Evolutionary conservation across 2,113 vertebrate species (phyloP).

Genomic region (Marcusenius ussheri): DNA sequence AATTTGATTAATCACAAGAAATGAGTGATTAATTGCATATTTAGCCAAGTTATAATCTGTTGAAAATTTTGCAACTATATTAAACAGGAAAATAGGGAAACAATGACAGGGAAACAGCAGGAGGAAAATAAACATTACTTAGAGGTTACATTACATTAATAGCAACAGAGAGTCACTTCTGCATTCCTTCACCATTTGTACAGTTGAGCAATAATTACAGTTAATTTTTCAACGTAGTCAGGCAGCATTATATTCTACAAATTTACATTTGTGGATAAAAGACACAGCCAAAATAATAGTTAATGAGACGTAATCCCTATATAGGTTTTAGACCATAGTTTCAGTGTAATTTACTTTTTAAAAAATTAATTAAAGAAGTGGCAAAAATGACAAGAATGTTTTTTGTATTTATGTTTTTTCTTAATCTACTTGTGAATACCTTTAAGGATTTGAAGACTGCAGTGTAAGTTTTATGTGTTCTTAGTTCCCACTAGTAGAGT

Average conservation of each 20-base stretch:
- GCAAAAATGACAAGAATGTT: background rate
- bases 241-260: background rate
- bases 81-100: background rate
- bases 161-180: background rate
- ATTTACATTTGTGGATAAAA: background rate
- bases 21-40: background rate
- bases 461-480: background rate
- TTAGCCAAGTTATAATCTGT: background rate
- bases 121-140: too few species aligned
- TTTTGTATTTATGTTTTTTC: background rate
- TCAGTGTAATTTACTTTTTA: background rate
- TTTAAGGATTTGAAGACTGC: background rate
- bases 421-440: background rate
- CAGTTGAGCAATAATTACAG: background rate
- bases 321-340: background rate
- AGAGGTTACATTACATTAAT: background rate
- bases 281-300: background rate
- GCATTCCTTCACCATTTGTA: background rate
- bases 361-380: background rate
- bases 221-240: background rate
- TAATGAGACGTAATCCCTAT: background rate
- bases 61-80: background rate
- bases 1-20: background rate
- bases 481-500: too few species aligned
- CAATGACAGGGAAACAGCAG: too few species aligned